A percentile compares a stretch with the other conserved stretches of the same genome.
Conservation (phyloP, 64 coral and sea anemone genomes). For the Dendronephthya gigantea region DNA sequence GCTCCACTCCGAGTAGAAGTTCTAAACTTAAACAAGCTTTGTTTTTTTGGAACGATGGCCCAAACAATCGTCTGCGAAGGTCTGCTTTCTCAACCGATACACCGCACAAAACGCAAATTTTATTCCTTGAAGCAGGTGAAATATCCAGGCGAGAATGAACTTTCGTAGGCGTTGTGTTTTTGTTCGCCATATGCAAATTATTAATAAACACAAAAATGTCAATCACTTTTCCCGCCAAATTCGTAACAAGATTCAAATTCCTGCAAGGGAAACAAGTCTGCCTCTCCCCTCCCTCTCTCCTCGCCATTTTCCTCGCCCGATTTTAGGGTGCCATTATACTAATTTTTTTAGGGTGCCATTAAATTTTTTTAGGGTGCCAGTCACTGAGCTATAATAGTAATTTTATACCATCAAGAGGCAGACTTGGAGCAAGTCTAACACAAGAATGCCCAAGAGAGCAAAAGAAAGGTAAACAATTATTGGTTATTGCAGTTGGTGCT, state of each 20-base stretch:
- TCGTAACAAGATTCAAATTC: too few relatives aligned
- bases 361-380: too few relatives aligned
- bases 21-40: slow-evolving; percentile 14
- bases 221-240: background rate
- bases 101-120: background rate
- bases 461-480: too few relatives aligned
- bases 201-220: background rate
- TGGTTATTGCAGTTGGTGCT: too few relatives aligned
- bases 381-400: too few relatives aligned
- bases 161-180: background rate
- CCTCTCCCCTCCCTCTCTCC: background rate
- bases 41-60: background rate
- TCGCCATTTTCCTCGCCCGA: too few relatives aligned
- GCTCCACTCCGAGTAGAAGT: background rate
- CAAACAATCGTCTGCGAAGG: background rate
- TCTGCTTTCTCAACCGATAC: background rate
- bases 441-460: too few relatives aligned
- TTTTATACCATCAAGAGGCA: too few relatives aligned
- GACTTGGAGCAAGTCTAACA: too few relatives aligned
- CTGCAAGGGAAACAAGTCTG: background rate
- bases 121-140: background rate
- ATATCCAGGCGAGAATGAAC: slow-evolving; percentile 5
- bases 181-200: background rate
- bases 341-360: too few relatives aligned
- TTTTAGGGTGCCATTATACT: too few relatives aligned